phyloP scores from a whole-genome alignment of 2,797 vertebrate species.

The Enteromius treurensis region DNA sequence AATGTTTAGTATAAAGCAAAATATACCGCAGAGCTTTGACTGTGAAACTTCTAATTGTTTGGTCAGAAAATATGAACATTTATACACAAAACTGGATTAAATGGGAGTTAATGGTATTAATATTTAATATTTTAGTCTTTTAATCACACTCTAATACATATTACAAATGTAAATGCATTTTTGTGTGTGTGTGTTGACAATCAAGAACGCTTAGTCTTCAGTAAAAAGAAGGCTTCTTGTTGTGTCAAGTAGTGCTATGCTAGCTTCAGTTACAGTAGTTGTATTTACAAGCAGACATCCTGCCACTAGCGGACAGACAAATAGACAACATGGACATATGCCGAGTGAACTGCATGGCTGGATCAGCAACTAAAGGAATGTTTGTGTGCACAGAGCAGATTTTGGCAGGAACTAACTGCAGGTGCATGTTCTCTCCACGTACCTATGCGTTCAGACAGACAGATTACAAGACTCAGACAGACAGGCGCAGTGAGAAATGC shows the following conservation, averaged over 20 bases:
- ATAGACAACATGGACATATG: slow-evolving; percentile 28
- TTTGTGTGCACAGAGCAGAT: background rate
- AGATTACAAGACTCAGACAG: slow-evolving; percentile 21
- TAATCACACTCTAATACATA: background rate
- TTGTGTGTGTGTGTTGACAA: background rate
- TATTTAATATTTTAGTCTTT: background rate
- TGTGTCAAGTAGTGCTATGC: background rate
- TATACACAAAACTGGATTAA: background rate
- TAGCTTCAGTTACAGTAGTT: background rate
- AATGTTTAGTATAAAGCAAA: background rate
- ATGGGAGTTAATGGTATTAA: background rate
- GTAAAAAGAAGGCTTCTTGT: background rate
- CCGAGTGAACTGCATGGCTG: slow-evolving; percentile 8
- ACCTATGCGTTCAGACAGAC: slow-evolving; percentile 36
- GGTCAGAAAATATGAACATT: background rate
- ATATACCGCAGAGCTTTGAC: background rate
- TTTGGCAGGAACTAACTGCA: slow-evolving; percentile 19
- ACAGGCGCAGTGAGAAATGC: slow-evolving; percentile 3
- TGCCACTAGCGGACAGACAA: background rate
- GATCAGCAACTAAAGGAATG: slow-evolving; percentile 17
- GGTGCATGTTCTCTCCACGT: slow-evolving; percentile 34
- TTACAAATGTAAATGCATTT: background rate
- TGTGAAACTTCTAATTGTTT: background rate
- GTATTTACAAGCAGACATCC: slow-evolving; percentile 4
- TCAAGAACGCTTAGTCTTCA: background rate